Percentiles rank a stretch among this genome's conserved stretches.
These are phyloP conservation scores for Hyperoplus immaculatus DNA, from an alignment of 2,797 vertebrate species.

Conservation along the genomic window DNA sequence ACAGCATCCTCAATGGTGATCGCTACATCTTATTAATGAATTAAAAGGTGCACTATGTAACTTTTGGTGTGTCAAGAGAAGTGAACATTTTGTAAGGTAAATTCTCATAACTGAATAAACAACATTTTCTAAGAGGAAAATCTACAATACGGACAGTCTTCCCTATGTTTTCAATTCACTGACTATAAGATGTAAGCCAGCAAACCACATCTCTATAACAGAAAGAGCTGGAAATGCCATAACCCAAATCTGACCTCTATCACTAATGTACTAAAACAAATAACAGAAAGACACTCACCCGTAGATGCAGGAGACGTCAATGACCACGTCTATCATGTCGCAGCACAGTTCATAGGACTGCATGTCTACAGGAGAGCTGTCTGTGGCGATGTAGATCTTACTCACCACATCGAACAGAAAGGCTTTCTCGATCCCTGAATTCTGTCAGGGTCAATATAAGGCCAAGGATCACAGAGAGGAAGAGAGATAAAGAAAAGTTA, in stretches of 20 bases:
- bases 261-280: not conserved
- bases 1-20: constrained; percentile 25
- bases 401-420: constrained; percentile 99
- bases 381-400: constrained; percentile 99
- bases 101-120: no score
- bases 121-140: not conserved
- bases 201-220: not conserved
- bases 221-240: not conserved
- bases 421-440: constrained; percentile 99
- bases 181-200: not conserved
- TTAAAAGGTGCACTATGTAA: not conserved
- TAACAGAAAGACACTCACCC: constrained; percentile 86
- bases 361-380: constrained; percentile 99
- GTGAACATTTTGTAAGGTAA: no score
- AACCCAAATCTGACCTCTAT: constrained; percentile 8
- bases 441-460: constrained; percentile 79
- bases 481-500: not conserved
- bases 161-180: not conserved
- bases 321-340: constrained; percentile 99
- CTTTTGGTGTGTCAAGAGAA: no score
- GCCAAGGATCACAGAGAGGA: not conserved
- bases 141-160: not conserved
- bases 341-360: constrained; percentile 99
- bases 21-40: constrained; percentile 5
- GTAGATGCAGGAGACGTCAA: constrained; percentile 99